Conservation (phyloP, 2,113 vertebrate species). For the Pelobates fuscus region DNA sequence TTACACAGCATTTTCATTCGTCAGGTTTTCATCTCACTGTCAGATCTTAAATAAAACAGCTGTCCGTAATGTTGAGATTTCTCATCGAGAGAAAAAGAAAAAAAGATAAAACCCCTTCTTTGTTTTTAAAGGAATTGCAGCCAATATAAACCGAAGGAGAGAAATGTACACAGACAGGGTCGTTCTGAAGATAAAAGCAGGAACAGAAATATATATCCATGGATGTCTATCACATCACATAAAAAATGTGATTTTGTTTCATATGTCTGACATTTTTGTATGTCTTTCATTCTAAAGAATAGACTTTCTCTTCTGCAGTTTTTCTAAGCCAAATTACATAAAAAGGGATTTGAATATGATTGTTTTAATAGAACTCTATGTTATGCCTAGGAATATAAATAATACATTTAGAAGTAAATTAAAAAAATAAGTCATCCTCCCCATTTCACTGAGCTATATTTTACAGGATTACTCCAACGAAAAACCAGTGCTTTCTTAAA, state of each 20-base stretch:
- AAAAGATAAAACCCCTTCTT: background rate
- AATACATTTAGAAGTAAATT: too few species aligned
- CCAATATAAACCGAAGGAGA: background rate
- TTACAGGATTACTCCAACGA: too few species aligned
- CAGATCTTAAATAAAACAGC: constrained; percentile 49
- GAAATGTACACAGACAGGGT: background rate
- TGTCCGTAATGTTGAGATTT: constrained; percentile 48
- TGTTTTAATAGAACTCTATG: too few species aligned
- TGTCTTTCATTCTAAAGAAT: background rate
- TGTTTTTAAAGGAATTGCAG: background rate
- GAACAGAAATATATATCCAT: background rate
- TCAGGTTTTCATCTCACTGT: constrained; percentile 39
- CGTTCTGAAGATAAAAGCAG: background rate
- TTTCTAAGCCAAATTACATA: too few species aligned
- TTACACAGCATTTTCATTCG: constrained; percentile 46
- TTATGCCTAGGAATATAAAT: too few species aligned
- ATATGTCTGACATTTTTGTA: background rate
- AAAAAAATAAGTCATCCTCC: too few species aligned
- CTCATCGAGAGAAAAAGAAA: constrained; percentile 3
- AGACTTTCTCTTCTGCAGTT: too few species aligned
- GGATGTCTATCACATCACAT: background rate
- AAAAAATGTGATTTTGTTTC: background rate
- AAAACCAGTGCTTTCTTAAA: too few species aligned
- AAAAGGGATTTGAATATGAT: too few species aligned
- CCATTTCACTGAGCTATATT: too few species aligned